These are phyloP conservation scores for Stenodera caucasica DNA, from an alignment of 2,888 invertebrate species.

Conservation along the genomic window DNA sequence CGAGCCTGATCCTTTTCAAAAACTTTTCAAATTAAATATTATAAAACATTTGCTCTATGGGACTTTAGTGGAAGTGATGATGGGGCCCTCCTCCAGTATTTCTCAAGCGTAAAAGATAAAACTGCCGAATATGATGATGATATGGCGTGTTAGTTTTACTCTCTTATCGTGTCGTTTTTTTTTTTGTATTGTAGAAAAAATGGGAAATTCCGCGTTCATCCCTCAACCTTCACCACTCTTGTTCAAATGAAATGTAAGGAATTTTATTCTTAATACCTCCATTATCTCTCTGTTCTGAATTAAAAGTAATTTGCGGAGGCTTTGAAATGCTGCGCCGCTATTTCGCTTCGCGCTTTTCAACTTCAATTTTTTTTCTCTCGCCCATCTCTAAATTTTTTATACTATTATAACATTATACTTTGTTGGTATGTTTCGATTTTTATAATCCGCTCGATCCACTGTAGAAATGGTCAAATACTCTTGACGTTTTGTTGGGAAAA, in stretches of 20 bases:
- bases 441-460: background rate
- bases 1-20: background rate
- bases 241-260: constrained; percentile 21
- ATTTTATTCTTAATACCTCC: constrained; percentile 26
- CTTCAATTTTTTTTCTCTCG: no score
- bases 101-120: constrained; percentile 29
- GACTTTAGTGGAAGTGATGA: no score
- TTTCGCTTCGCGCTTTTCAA: background rate
- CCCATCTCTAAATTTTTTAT: no score
- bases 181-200: no score
- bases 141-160: background rate
- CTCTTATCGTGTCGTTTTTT: no score
- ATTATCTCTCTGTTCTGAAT: constrained; percentile 24
- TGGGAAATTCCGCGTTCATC: background rate
- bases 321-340: constrained; percentile 1
- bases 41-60: constrained; percentile 25
- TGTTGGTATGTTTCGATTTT: background rate
- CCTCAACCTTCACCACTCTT: background rate
- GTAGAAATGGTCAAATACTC: background rate
- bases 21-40: constrained; percentile 29
- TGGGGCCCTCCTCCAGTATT: no score
- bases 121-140: constrained; percentile 20
- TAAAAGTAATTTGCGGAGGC: constrained; percentile 29
- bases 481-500: background rate
- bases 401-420: no score